Evolutionary conservation across 2,797 vertebrate genomes (phyloP).

Genomic region (Melanogrammus aeglefinus): DNA sequence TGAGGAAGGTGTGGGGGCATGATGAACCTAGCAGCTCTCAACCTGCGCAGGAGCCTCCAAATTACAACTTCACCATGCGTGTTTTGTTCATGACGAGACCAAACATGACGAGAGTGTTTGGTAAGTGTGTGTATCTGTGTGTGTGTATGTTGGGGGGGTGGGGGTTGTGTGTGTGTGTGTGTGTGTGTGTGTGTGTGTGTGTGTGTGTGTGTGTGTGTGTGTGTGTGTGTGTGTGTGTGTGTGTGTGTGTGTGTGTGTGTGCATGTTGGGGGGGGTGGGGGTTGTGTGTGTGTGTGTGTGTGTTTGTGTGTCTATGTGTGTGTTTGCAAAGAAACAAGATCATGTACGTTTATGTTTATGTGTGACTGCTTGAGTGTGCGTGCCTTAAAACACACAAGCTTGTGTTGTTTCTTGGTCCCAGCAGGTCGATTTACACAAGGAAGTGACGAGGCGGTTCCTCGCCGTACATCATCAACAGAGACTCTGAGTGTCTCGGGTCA

Average conservation of each 20-base stretch:
- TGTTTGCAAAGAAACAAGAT: conserved; percentile 12
- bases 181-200: neutral
- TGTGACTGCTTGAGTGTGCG: conserved; percentile 2
- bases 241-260: conserved; percentile 12
- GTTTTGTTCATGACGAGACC: too few relatives aligned
- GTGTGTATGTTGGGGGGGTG: neutral
- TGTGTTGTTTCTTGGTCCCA: neutral
- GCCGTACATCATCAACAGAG: neutral
- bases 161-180: neutral
- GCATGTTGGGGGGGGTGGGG: neutral
- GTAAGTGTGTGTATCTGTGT: conserved; percentile 11
- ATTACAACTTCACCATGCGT: too few relatives aligned
- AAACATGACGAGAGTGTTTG: too few relatives aligned
- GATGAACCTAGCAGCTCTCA: too few relatives aligned
- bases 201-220: conserved; percentile 13
- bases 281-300: neutral
- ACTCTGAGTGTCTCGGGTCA: neutral
- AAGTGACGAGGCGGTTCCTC: neutral
- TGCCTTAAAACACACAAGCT: neutral
- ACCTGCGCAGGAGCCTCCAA: too few relatives aligned
- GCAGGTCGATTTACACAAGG: neutral
- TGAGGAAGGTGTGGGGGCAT: too few relatives aligned
- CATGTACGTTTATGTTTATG: conserved; percentile 18
- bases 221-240: conserved; percentile 6
- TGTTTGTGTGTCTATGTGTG: neutral